Base-by-base conservation (phyloP, 2,797 vertebrate genomes). In the Clamator glandarius region DNA sequence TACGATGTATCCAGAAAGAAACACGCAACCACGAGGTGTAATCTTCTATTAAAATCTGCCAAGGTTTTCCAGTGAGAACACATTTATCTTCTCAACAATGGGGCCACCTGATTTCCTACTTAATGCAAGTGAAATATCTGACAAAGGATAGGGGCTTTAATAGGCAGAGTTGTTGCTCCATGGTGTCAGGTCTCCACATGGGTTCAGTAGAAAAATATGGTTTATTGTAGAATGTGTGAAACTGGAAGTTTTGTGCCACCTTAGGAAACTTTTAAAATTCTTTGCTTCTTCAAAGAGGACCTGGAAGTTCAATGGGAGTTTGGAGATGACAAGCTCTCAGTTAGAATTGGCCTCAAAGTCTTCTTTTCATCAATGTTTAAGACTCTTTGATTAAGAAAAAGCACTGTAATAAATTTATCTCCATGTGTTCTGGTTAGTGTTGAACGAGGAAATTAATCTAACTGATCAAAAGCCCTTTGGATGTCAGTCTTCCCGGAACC, bases 141-240 rank as follows among this genome's bases (percentile, higher is more conserved):
- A 92, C 89, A 90, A 96, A 97, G 94, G 93, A 31, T 61, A 46
- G 33, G 25, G 51, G 52, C 79, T 96, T 92, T 76, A 89, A 78
- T 79, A 74, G 64, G 84, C 35, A 16, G 84, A 46, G 70, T 57
- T 81, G 92, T 2, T 87, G 82, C 91, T 68, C 15, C 76, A 5
- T 62, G 3, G 29, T 72, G 75, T 96, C 87, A 93, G 89, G 95
- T 96, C 91, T 94, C 73, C 12, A 62, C 54, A 7, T 50, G 92
- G 61, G 39, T 18, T 73, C 73, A 6, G 84, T 64, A 42, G 81
- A 15, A 66, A 87, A 76, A 87, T 48, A 25, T 2, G 33, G 29
- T 13, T 94, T 76, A 23, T 86, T 93, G 74, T 74, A 25, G 75
- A 83, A 91, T 23, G 35, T 78, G 31, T 75, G 12, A 85, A 81